These are phyloP conservation scores for Ypsolopha scabrella DNA, from an alignment of 2,888 invertebrate species.

Conservation along the genomic window DNA sequence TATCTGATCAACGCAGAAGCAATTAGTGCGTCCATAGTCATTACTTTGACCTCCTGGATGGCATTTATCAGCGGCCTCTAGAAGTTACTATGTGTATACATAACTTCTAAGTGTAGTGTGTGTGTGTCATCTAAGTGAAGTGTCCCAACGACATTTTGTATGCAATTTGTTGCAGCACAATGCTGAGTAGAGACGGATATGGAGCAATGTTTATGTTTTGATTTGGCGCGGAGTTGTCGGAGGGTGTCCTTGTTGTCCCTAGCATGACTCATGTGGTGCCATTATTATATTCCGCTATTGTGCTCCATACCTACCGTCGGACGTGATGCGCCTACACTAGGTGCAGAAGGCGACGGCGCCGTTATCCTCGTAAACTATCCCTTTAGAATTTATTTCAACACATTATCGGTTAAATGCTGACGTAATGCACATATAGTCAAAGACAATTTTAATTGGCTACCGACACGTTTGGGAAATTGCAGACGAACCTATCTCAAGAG, in stretches of 20 bases:
- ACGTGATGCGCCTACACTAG: slow-evolving; percentile 29
- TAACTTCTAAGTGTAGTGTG: not conserved
- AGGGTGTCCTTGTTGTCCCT: slow-evolving; percentile 52
- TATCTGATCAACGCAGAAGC: no score
- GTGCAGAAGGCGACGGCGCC: slow-evolving; percentile 10
- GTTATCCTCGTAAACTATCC: slow-evolving; percentile 11
- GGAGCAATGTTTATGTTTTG: slow-evolving; percentile 63
- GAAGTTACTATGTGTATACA: slow-evolving; percentile 3
- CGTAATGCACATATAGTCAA: not conserved
- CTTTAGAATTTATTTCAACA: not conserved
- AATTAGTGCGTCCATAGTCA: no score
- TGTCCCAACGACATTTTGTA: slow-evolving; percentile 37
- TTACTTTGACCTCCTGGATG: no score
- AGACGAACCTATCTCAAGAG: not conserved
- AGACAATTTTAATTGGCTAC: not conserved
- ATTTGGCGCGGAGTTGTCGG: slow-evolving; percentile 42
- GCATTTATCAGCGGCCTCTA: not conserved
- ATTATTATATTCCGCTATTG: slow-evolving; percentile 28
- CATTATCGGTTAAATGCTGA: not conserved
- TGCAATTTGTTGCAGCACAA: slow-evolving; percentile 62
- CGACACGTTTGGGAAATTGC: no score
- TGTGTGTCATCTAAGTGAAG: slow-evolving; percentile 21
- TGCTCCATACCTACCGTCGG: slow-evolving; percentile 23
- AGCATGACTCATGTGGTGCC: slow-evolving; percentile 38
- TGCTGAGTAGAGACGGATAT: slow-evolving; percentile 61